Base-by-base conservation (phyloP, 2,797 vertebrate species). In the Atherinosoma microstoma region DNA sequence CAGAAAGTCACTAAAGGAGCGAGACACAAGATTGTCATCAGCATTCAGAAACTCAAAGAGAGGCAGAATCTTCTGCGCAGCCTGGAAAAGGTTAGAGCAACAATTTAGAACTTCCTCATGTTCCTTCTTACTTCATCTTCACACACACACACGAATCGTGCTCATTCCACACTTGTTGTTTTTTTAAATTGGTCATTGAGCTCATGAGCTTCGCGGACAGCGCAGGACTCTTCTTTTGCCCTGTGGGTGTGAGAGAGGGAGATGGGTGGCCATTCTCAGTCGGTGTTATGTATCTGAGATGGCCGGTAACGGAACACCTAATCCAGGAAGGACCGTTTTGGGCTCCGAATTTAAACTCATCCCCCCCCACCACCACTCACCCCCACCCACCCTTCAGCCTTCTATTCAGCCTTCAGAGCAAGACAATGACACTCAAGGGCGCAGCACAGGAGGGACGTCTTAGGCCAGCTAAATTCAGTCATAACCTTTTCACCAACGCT, bases 1-100 rank as follows among this genome's bases (percentile, higher is more conserved):
- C 94, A 99, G 98, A 98, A 97, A 3, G 98, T 99, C 91, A 99
- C 98, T 87, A 99, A 99, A 96, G 98, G 98, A 5, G 98, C 98
- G 0, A 92, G 98, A 78, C 98, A 99, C 94, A 99, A 99, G 94
- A 99, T 99, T 51, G 96, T 99, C 76, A 98, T 99, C 94, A 99
- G 98, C 87, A 98, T 99, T 92, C 96, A 97, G 93, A 99, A 99
- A 90, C 96, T 99, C 80, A 98, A 96, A 90, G 98, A 99, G 84
- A 94, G 98, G 67, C 97, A 98, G 86, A 97, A 96, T 80, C 92
- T 98, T 45, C 96, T 99, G 58, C 97, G 97, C 76, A 97, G 96
- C 79, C 90, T 99, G 92, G 98, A 99, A 92, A 97, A 98, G 96
- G 98, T 99, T 83, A 95, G 96, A 93, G 68, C 59, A 15, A 51